Conservation (phyloP, 2,888 invertebrate species). For the Odontocerum albicorne region DNA sequence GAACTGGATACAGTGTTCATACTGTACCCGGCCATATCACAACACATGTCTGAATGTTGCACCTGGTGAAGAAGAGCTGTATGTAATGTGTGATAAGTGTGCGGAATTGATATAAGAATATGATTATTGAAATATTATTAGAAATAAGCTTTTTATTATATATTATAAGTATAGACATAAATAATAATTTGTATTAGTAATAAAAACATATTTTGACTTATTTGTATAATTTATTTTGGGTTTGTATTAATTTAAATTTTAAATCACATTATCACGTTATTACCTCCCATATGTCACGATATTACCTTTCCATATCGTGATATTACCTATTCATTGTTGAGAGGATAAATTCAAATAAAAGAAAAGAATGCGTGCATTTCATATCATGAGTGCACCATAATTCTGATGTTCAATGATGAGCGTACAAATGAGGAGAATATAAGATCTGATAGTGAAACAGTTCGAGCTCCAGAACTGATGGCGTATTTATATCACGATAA, state of each 20-base stretch:
- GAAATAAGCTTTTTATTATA: constrained; percentile 7
- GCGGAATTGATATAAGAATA: background rate
- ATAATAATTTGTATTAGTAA: constrained; percentile 13
- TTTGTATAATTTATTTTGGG: constrained; percentile 1
- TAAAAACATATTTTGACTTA: constrained; percentile 7
- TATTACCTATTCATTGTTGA: background rate
- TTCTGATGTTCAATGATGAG: constrained; percentile 1
- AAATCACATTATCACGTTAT: constrained; percentile 5
- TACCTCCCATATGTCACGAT: constrained; percentile 1
- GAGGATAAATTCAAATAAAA: background rate
- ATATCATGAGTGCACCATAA: constrained; percentile 1
- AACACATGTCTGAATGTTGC: constrained; percentile 7
- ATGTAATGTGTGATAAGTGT: constrained; percentile 12
- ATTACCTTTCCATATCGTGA: constrained; percentile 7
- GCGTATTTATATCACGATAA: background rate
- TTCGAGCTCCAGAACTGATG: background rate
- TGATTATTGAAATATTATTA: background rate
- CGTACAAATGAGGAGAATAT: constrained; percentile 2
- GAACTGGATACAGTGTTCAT: constrained; percentile 10
- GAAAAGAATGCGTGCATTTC: background rate
- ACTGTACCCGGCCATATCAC: constrained; percentile 6
- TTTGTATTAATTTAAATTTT: constrained; percentile 8
- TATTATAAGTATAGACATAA: constrained; percentile 5
- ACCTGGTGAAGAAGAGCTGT: constrained; percentile 6
- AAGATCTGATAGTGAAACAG: background rate